Evolutionary conservation across 2,888 invertebrate species (phyloP).

Genomic region (Omphaloscelis lunosa): DNA sequence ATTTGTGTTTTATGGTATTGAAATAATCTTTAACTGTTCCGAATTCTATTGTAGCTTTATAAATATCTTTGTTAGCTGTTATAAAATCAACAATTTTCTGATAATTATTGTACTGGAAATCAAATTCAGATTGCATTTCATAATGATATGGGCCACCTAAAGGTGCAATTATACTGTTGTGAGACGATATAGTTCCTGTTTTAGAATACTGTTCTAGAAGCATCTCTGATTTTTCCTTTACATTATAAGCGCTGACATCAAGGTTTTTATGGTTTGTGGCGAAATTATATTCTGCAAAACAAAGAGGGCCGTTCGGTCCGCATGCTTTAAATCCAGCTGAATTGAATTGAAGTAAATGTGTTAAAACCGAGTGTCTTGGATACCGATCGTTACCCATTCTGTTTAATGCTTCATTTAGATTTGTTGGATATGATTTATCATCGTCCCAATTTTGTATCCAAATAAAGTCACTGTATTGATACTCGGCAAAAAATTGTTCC

Average conservation of each 20-base stretch:
- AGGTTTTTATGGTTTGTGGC: slow-evolving; percentile 94
- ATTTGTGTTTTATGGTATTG: slow-evolving; percentile 91
- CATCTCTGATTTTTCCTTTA: slow-evolving; percentile 95
- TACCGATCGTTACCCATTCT: slow-evolving; percentile 81
- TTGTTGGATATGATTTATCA: slow-evolving; percentile 71
- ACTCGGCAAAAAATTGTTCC: slow-evolving; percentile 97
- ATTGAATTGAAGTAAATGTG: slow-evolving; percentile 84
- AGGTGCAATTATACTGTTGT: slow-evolving; percentile 97
- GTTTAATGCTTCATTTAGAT: slow-evolving; percentile 77
- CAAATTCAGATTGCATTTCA: slow-evolving; percentile 96
- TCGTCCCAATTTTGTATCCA: slow-evolving; percentile 97
- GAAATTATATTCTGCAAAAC: slow-evolving; percentile 89
- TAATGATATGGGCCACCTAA: slow-evolving; percentile 98
- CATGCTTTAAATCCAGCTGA: slow-evolving; percentile 82
- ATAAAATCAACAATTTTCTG: slow-evolving; percentile 96
- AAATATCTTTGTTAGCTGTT: slow-evolving; percentile 93
- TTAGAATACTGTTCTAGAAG: slow-evolving; percentile 97
- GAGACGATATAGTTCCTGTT: slow-evolving; percentile 96
- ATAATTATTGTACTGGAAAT: slow-evolving; percentile 98
- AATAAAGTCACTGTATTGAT: slow-evolving; percentile 96
- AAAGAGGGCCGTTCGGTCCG: slow-evolving; percentile 80
- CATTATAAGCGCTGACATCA: slow-evolving; percentile 95
- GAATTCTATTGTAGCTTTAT: slow-evolving; percentile 94
- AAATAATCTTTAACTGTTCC: slow-evolving; percentile 98
- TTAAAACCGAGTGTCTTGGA: slow-evolving; percentile 80